A percentile compares a stretch with the other conserved stretches of the same genome.
Evolutionary conservation across 2,888 invertebrate species (phyloP).

Genomic region (Argyresthia albistria): DNA sequence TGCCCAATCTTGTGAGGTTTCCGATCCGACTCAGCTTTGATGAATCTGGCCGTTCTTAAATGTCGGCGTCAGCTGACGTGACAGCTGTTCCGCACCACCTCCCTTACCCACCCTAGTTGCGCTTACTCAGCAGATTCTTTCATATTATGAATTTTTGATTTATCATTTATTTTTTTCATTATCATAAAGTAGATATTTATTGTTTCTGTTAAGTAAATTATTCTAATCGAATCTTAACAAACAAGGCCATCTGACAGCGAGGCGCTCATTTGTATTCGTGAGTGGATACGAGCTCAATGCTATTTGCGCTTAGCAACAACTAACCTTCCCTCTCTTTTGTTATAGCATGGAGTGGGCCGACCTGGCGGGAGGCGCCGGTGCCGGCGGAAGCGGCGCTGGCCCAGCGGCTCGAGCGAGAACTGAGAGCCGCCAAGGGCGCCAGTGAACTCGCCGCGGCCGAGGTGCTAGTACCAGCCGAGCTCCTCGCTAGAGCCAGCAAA

Average conservation of each 20-base stretch:
- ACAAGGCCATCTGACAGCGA: background rate
- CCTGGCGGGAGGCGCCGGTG: slow-evolving; percentile 62
- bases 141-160: no score
- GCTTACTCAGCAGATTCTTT: background rate
- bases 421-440: slow-evolving; percentile 85
- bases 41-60: slow-evolving; percentile 8
- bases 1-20: background rate
- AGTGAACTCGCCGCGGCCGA: slow-evolving; percentile 86
- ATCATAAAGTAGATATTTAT: background rate
- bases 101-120: slow-evolving; percentile 22
- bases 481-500: slow-evolving; percentile 83
- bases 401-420: slow-evolving; percentile 81
- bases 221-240: background rate
- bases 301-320: background rate
- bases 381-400: slow-evolving; percentile 79
- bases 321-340: slow-evolving; percentile 35
- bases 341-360: slow-evolving; percentile 57
- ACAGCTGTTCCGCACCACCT: slow-evolving; percentile 42
- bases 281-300: no score
- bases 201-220: background rate
- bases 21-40: background rate
- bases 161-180: no score
- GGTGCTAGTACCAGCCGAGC: slow-evolving; percentile 87
- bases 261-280: no score
- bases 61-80: slow-evolving; percentile 46